Conservation (phyloP, 2,797 vertebrate species). For the Eulemur coronatus region DNA sequence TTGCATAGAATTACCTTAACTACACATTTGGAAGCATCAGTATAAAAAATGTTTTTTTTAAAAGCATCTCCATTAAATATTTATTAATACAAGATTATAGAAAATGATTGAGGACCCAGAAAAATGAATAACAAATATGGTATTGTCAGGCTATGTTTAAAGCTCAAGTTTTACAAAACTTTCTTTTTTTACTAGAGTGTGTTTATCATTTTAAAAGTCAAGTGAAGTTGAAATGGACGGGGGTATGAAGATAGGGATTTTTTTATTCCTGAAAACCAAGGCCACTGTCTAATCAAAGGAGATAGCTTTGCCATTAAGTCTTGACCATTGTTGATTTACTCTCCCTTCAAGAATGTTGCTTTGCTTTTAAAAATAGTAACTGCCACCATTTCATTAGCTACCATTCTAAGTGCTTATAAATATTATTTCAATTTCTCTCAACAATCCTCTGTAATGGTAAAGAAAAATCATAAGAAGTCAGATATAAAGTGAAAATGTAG, state of each 20-base stretch:
- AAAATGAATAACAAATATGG: not conserved
- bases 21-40: not conserved
- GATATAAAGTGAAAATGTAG: not conserved
- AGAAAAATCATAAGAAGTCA: not conserved
- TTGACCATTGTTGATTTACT: not conserved
- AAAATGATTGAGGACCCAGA: not conserved
- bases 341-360: not conserved
- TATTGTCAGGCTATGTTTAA: not conserved
- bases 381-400: not conserved
- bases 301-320: not conserved
- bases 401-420: not conserved
- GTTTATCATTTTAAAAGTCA: not conserved
- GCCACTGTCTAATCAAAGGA: not conserved
- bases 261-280: not conserved
- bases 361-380: not conserved
- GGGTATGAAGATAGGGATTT: not conserved
- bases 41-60: not conserved
- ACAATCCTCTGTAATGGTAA: not conserved
- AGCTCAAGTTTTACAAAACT: not conserved
- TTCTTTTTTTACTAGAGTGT: not conserved
- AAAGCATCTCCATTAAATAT: not conserved
- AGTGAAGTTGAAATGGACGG: not conserved
- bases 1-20: not conserved
- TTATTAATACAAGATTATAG: not conserved
- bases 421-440: not conserved